These are phyloP conservation scores for Ligdia adustata DNA, from an alignment of 2,888 invertebrate genomes.

Conservation along the genomic window DNA sequence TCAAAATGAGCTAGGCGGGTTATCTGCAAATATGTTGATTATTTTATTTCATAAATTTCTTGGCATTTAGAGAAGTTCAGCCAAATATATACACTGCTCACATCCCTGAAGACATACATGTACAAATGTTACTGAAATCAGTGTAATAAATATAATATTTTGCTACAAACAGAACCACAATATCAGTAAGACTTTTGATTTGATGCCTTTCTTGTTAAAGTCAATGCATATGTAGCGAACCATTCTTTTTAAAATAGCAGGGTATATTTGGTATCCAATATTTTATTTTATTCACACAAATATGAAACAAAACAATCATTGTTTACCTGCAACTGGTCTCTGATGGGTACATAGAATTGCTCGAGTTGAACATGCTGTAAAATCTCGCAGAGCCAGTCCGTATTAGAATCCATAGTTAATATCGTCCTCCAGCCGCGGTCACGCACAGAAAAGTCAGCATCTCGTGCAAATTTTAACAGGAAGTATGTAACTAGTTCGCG, in stretches of 20 bases:
- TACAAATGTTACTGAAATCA: no score
- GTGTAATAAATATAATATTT: no score
- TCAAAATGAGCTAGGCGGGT: slow-evolving; percentile 98
- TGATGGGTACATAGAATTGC: slow-evolving; percentile 94
- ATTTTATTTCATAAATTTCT: not conserved
- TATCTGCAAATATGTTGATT: slow-evolving; percentile 82
- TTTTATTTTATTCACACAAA: no score
- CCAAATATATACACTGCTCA: no score
- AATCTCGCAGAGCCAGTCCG: slow-evolving; percentile 93
- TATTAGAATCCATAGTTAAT: slow-evolving; percentile 73
- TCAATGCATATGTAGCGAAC: no score
- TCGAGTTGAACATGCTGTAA: slow-evolving; percentile 95
- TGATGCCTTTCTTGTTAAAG: no score
- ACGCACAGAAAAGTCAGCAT: slow-evolving; percentile 57
- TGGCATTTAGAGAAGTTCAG: no score
- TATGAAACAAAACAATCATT: slow-evolving; percentile 27
- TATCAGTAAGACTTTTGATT: no score
- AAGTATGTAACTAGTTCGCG: slow-evolving; percentile 55
- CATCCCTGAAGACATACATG: no score
- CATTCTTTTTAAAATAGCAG: no score
- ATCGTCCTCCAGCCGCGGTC: slow-evolving; percentile 37
- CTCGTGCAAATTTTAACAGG: slow-evolving; percentile 63
- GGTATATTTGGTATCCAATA: no score
- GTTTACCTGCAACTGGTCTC: slow-evolving; percentile 94
- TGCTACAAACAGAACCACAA: no score